These are phyloP conservation scores for Cladorhizidae sp. DNA, from an alignment of 37 sponge, comb jelly and placozoan genomes.

Conservation along the genomic window DNA sequence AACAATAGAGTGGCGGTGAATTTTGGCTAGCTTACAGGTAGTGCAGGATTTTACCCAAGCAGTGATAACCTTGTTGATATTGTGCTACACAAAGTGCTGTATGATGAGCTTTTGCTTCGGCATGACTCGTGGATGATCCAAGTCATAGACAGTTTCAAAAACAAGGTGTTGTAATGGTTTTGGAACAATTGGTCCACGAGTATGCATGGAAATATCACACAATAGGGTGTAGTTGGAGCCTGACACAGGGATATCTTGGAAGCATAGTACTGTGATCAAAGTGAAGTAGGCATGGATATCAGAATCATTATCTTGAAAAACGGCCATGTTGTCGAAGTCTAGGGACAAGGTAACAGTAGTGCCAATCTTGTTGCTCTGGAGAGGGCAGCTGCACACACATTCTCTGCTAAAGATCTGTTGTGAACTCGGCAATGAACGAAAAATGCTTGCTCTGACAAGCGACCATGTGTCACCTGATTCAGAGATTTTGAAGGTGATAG, in stretches of 20 bases:
- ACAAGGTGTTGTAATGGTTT: conserved; percentile 8
- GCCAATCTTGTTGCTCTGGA: not conserved
- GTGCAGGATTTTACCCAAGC: no score
- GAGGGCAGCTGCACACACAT: conserved; percentile 11
- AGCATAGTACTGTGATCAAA: not conserved
- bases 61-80: conserved; percentile 12
- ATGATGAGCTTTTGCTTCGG: conserved; percentile 10
- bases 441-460: no score
- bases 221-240: conserved; percentile 2
- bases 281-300: conserved; percentile 25
- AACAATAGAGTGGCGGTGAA: no score
- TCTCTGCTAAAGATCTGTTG: no score
- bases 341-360: no score
- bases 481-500: conserved; percentile 14
- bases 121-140: conserved; percentile 18
- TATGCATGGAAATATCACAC: conserved; percentile 38
- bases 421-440: conserved; percentile 37
- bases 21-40: no score
- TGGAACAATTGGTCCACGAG: conserved; percentile 34
- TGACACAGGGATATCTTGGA: conserved; percentile 21
- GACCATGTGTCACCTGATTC: no score
- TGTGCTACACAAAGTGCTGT: conserved; percentile 18
- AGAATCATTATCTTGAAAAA: conserved; percentile 25
- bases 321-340: conserved; percentile 35
- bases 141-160: conserved; percentile 23